These are phyloP conservation scores for Trinectes maculatus DNA, from an alignment of 2,113 vertebrate genomes.

Conservation along the genomic window DNA sequence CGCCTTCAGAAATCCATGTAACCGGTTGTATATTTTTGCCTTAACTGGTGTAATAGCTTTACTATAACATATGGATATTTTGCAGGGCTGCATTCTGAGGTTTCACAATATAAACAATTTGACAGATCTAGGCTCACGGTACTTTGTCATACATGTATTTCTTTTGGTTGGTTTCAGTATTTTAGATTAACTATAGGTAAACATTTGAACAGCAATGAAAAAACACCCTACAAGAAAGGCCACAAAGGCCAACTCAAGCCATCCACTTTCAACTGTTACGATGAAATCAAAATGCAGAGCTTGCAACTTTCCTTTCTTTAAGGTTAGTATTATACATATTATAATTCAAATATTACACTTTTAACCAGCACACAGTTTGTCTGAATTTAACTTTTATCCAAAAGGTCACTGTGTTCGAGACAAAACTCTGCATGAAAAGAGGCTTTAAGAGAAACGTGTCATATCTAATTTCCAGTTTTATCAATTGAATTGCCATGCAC, in stretches of 20 bases:
- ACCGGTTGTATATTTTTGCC: slow-evolving; percentile 72
- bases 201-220: slow-evolving; percentile 40
- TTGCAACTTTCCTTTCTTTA: slow-evolving; percentile 6
- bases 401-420: background rate
- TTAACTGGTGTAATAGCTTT: slow-evolving; percentile 64
- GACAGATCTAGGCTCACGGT: slow-evolving; percentile 25
- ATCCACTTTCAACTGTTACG: background rate
- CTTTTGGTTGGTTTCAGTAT: slow-evolving; percentile 27
- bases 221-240: slow-evolving; percentile 5
- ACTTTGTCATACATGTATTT: background rate
- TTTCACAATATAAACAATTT: slow-evolving; percentile 16
- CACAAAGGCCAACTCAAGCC: slow-evolving; percentile 12
- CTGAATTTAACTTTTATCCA: slow-evolving; percentile 11
- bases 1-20: slow-evolving; percentile 64
- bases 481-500: background rate
- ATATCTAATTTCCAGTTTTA: background rate
- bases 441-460: background rate
- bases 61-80: slow-evolving; percentile 50
- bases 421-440: background rate
- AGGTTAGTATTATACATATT: background rate
- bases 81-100: slow-evolving; percentile 5
- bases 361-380: background rate
- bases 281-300: background rate
- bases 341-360: background rate
- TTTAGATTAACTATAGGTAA: slow-evolving; percentile 22